phyloP scores from a whole-genome alignment of 2,888 invertebrate genomes.

The Leuctra nigra region DNA sequence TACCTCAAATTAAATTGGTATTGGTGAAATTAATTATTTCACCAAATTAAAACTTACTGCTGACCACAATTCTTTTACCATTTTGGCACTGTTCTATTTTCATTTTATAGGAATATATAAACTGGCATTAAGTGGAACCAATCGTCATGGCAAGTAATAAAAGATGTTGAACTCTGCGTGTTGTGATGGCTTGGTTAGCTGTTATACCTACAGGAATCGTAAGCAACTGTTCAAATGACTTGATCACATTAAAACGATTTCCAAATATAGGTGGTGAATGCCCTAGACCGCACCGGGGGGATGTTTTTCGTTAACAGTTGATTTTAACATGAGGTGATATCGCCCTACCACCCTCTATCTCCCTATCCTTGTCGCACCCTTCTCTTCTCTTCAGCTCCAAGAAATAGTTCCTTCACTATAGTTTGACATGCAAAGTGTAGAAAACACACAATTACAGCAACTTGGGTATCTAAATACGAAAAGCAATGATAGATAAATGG shows the following conservation, averaged over 20 bases:
- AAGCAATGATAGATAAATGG: not conserved
- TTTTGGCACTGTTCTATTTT: no score
- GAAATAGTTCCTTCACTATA: conserved; percentile 10
- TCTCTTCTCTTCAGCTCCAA: not conserved
- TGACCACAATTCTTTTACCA: no score
- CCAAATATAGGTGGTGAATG: conserved; percentile 18
- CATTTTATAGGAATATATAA: no score
- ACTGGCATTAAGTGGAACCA: no score
- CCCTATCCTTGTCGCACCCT: not conserved
- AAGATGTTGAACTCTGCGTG: no score
- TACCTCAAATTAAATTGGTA: no score
- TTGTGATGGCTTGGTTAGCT: no score
- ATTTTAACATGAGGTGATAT: conserved; percentile 8
- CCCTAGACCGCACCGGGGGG: not conserved
- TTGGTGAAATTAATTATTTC: no score
- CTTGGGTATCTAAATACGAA: not conserved
- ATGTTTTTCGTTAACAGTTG: not conserved
- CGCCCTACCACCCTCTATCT: not conserved
- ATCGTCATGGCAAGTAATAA: no score
- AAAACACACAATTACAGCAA: not conserved
- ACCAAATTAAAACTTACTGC: no score
- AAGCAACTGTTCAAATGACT: conserved; percentile 7
- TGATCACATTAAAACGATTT: conserved; percentile 19
- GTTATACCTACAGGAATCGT: not conserved
- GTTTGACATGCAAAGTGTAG: conserved; percentile 19